A percentile compares a stretch with the other conserved stretches of the same genome.
Evolutionary conservation across 2,888 invertebrate species (phyloP).

Genomic region (Malachius bipustulatus): DNA sequence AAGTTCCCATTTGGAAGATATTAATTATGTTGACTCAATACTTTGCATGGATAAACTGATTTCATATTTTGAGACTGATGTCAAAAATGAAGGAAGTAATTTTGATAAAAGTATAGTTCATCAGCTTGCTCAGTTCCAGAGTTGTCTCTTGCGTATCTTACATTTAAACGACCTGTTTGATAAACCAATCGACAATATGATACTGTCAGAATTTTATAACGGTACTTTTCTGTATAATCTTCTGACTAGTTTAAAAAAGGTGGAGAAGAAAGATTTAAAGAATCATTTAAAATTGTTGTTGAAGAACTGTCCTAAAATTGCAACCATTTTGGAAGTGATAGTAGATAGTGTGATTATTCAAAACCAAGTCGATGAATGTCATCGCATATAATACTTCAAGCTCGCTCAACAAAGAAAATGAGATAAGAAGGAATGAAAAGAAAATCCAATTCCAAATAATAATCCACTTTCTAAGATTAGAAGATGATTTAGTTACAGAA

Average conservation of each 20-base stretch:
- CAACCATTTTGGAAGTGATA: too few species aligned
- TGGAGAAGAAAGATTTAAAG: conserved; percentile 21
- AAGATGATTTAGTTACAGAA: too few species aligned
- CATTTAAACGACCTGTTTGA: conserved; percentile 54
- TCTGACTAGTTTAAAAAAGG: conserved; percentile 48
- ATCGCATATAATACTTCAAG: too few species aligned
- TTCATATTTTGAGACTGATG: conserved; percentile 46
- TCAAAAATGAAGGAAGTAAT: conserved; percentile 40
- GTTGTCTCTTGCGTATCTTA: conserved; percentile 45
- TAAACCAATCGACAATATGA: conserved; percentile 44
- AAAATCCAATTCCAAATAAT: too few species aligned
- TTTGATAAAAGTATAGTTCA: conserved; percentile 49
- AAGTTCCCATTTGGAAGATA: too few species aligned
- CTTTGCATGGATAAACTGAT: conserved; percentile 46
- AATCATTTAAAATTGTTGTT: conserved; percentile 22
- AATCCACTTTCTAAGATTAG: too few species aligned
- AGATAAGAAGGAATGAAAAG: too few species aligned
- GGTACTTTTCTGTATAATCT: conserved; percentile 69
- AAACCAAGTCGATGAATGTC: too few species aligned
- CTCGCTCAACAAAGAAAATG: too few species aligned
- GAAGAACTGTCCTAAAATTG: conserved; percentile 17
- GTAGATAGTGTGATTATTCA: too few species aligned
- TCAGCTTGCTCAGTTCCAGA: conserved; percentile 54
- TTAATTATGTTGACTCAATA: conserved; percentile 47
- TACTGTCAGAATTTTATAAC: conserved; percentile 51